Base-by-base conservation (phyloP, 2,797 vertebrate genomes). In the Brachyalestes nurse region DNA sequence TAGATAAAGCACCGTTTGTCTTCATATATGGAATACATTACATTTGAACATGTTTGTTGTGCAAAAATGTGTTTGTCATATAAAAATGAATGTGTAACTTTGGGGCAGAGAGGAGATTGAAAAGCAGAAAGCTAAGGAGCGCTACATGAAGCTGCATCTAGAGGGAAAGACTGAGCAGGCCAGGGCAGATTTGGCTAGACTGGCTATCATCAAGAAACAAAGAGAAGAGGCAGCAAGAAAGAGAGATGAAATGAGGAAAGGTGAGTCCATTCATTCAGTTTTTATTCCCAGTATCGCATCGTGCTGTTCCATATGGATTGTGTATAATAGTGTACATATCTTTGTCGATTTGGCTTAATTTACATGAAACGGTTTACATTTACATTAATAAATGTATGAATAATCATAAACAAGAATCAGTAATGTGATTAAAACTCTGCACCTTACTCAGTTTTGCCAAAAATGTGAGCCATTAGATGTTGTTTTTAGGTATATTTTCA, bases 131-230 rank as follows among this genome's bases (percentile, higher is more conserved):
- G 94, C 95, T 5, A 94, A 95, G 83, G 95, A 96, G 73, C 92
- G 94, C 58, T 95, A 94, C 87, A 95, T 94, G 94, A 96, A 95
- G 88, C 91, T 96, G 21, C 95, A 96, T 80, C 88, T 94, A 0
- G 95, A 95, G 86, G 95, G 95, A 17, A 96, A 96, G 90, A 96
- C 95, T 0, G 95, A 95, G 0, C 94, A 95, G 89, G 95, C 95
- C 42, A 88, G 86, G 42, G 93, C 95, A 0, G 95, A 96, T 83
- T 89, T 96, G 25, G 95, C 95, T 80, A 89, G 95, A 74, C 89
- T 96, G 72, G 95, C 95, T 62, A 95, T 96, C 79, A 95, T 96
- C 86, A 95, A 94, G 82, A 95, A 95, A 84, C 93, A 95, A 90
- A 91, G 95, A 49, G 95, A 96, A 86, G 95, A 96, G 0, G 94